Evolutionary conservation across 2,888 invertebrate genomes (phyloP), one percentile per base, ranked within the genome.

Genomic region (Nomada hirtipes): DNA sequence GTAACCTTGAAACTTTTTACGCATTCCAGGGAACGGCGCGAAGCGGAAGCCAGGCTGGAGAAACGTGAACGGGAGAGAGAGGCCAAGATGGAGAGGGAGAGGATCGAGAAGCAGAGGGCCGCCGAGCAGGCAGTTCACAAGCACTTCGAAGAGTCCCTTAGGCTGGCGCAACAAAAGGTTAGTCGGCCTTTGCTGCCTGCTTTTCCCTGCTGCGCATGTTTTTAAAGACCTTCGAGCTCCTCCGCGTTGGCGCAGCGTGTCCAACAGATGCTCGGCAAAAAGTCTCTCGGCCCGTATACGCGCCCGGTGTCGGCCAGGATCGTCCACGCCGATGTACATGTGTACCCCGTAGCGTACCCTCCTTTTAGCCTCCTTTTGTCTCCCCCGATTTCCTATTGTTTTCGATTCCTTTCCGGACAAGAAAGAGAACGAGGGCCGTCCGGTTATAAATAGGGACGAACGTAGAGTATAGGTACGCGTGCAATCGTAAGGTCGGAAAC

Each of bases 61-160:
- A 95, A 96, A 92, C 95, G 96, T 93, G 95, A 96, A 89, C 95
- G 95, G 50, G 93, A 94, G 84, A 89, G 92, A 75, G 93, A 93
- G 87, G 92, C 91, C 72, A 94, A 92, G 86, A 93, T 93, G 91
- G 93, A 95, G 86, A 94, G 95, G 82, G 96, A 96, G 86, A 94
- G 95, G 82, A 87, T 95, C 94, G 95, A 91, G 95, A 96, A 94
- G 92, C 94, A 90, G 91, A 93, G 94, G 84, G 94, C 94, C 78
- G 95, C 96, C 74, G 95, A 96, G 88, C 95, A 96, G 90, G 96
- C 97, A 85, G 97, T 98, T 79, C 96, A 97, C 90, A 97, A 98
- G 94, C 98, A 98, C 94, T 98, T 98, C 94, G 97, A 97, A 92
- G 98, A 98, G 95, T 98, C 98, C 85, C 95, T 98, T 82, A 95